Evolutionary conservation across 2,797 vertebrate species (phyloP), one percentile per base, ranked within the genome.

Genomic region (Apogon hyalosoma): DNA sequence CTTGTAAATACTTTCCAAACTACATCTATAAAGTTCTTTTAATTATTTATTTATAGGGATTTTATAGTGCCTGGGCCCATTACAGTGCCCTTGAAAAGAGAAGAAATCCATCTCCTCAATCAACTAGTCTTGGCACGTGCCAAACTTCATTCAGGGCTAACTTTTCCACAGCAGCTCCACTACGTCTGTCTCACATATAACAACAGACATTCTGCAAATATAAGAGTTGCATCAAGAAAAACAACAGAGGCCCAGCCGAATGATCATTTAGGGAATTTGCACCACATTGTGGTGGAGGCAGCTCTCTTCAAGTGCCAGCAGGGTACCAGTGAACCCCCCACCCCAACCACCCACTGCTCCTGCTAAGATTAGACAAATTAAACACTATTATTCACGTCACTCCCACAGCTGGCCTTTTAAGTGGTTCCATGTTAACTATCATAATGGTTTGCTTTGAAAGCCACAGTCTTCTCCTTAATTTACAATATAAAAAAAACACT

Each of bases 311-410:
- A 75, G 81, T 87, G 82, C 90, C 88, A 87, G 83, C 79, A 81
- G 78, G 81, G 82, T 80, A 79, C 75, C 80, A 68, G 75, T 36
- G 15, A 75, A 57, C 53, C 74, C 80, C 83, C 60, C 59, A 16
- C 63, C 75, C 61, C 82, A 73, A 51, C 84, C 90, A 87, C 87
- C 87, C 88, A 84, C 87, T 73, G 79, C 87, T 90, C 80, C 86
- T 63, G 84, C 91, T 93, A 93, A 94, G 92, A 93, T 94, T 93
- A 94, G 92, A 92, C 91, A 91, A 93, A 92, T 93, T 88, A 93
- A 93, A 93, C 88, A 77, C 88, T 79, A 92, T 92, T 93, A 92
- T 91, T 92, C 91, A 91, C 88, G 89, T 93, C 92, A 92, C 87
- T 91, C 87, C 89, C 62, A 48, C 92, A 90, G 93, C 92, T 92